Conservation (phyloP, 2,797 vertebrate species). For the Eulemur mongoz region DNA sequence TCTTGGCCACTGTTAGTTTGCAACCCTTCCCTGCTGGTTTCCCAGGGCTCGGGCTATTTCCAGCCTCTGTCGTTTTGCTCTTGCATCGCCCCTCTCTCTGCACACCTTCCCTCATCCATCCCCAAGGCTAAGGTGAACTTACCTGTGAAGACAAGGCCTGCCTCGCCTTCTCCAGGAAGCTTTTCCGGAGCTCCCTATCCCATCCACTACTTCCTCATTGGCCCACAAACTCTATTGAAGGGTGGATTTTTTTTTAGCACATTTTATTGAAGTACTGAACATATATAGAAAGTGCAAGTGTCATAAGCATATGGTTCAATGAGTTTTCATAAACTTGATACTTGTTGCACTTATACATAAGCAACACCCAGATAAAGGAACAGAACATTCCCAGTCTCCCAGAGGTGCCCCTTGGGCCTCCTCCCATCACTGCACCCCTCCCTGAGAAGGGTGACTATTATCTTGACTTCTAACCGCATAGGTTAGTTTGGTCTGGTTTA, state of each 20-base stretch:
- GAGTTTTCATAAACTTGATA: constrained; percentile 8
- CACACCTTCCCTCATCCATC: background rate
- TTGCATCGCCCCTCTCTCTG: background rate
- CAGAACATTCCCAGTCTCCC: background rate
- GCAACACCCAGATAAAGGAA: constrained; percentile 2
- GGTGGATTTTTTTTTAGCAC: background rate
- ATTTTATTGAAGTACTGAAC: background rate
- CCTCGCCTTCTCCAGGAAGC: background rate
- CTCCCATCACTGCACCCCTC: background rate
- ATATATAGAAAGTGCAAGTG: background rate
- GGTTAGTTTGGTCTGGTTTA: background rate
- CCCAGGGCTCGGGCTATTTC: background rate
- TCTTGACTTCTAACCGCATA: background rate
- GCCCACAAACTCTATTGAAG: background rate
- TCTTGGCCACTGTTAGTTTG: background rate
- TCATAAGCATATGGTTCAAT: background rate
- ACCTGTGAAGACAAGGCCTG: background rate
- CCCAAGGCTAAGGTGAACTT: background rate
- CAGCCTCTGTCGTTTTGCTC: background rate
- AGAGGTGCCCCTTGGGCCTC: background rate
- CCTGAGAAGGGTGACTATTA: background rate
- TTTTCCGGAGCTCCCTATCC: background rate
- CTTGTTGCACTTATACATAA: background rate
- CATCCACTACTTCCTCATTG: background rate
- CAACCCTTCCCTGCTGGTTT: background rate